Evolutionary conservation across 2,888 invertebrate genomes (phyloP), one percentile per base, ranked within the genome.

Genomic region (Drosophila yooni): DNA sequence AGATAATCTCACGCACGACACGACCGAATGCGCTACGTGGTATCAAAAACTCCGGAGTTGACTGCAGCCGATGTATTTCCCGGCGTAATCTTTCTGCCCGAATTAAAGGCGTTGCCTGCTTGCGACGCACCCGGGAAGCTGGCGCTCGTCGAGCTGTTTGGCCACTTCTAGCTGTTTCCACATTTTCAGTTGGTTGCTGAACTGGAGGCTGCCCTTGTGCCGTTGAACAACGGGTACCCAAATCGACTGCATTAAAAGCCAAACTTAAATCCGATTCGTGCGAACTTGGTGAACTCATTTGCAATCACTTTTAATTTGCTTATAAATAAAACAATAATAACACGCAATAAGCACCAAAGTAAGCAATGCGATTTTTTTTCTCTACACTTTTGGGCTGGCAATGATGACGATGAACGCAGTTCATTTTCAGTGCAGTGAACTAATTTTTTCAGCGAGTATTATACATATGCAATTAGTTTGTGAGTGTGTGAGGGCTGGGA

Each of bases 11-110:
- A 3, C 77, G 76, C 3, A 76, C 77, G 3, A 76, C 48, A 3
- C 76, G 76, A 1, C 68, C 72, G 48, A 76, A 76, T 2, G 40
- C 0, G 0, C 31, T 0, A 3, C 77, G 76, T 2, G 76, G 76
- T 54, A 76, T 76, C 77, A 76, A 40, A 15, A 34, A 76, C 0
- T 11, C 0, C 0, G 59, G 1, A 15, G 40, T 2, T 1, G 3
- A 5, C 18, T 72, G 76, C 31, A 76, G 59, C 2, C 0, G 2
- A 0, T 1, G 36, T 0, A 76, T 33, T 13, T 72, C 62, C 13
- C 51, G 59, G 0, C 0, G 3, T 0, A 75, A 33, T 13, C 1
- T n/a, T 0, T 27, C 21, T 1, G 8, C 7, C 0, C 57, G 70
- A 21, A 15, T 29, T 5, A 27, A 0, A 2, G 74, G 70, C 29